Evolutionary conservation across 2,113 vertebrate genomes (phyloP), one percentile per base, ranked within the genome.

Genomic region (Gnathonemus longibarbis): DNA sequence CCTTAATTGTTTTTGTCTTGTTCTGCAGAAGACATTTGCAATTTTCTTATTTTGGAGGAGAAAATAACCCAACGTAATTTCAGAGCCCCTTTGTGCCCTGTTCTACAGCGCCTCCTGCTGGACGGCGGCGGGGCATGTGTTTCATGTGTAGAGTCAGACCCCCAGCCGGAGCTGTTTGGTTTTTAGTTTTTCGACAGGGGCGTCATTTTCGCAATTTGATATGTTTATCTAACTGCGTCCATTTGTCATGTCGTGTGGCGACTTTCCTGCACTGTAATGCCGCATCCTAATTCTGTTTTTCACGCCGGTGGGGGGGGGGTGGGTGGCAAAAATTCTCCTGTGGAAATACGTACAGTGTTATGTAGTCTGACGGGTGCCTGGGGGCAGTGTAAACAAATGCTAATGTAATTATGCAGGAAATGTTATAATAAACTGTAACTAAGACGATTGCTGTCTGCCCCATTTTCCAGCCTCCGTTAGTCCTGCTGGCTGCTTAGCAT

Each of bases 371-470:
- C 91, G 93, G 90, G 91, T 93, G 94, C 94, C 95, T 86, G 89
- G 93, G 95, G 94, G 92, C 93, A 92, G 91, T 93, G 93, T 94
- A 96, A 96, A 95, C 95, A 95, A 95, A 95, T 95, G 94, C 94
- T 94, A 95, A 96, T 94, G 91, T 94, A 95, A 95, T 96, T 95
- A 95, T 84, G 6, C 91, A 90, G 91, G 93, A 92, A 94, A 93
- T 91, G 92, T 93, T 48, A 92, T 96, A 95, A 96, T 95, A 95
- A 95, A 94, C 94, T 96, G 95, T 95, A 95, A 95, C 94, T 94
- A 95, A 96, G 93, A 95, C 94, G 94, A 95, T 95, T 94, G 94
- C 94, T 80, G 90, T 88, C 91, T 91, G 91, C 91, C 90, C 93
- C 93, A 91, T 95, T 92, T 94, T 94, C 91, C 93, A 89, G 92